Percentiles rank a stretch among this genome's conserved stretches.
Conservation (phyloP, 2,797 vertebrate species). For the Crax fasciolata region DNA sequence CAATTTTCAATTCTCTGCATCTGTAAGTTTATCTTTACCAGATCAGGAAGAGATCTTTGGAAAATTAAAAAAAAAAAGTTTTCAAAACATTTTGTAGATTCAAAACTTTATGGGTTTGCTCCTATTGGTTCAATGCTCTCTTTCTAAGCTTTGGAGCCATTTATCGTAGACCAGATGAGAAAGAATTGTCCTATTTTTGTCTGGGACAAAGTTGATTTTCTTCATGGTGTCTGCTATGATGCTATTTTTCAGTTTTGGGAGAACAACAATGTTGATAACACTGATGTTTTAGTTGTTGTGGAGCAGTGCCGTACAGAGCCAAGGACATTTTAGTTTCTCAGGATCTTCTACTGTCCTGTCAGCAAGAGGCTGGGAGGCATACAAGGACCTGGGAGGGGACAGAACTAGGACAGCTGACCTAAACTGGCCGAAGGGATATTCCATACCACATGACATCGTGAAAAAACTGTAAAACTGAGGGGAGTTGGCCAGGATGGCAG, state of each 20-base stretch:
- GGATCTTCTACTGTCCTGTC: no score
- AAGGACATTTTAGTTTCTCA: neutral
- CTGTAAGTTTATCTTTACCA: neutral
- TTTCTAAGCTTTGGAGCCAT: neutral
- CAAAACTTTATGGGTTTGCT: neutral
- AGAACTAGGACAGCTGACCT: no score
- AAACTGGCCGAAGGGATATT: no score
- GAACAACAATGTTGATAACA: neutral
- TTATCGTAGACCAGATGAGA: neutral
- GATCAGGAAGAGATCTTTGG: neutral
- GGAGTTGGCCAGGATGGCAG: neutral
- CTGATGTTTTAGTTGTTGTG: neutral
- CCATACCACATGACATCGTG: no score
- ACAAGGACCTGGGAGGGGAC: no score
- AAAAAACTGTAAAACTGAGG: neutral
- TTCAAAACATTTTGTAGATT: neutral
- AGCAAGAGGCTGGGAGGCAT: no score
- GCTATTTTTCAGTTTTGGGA: neutral
- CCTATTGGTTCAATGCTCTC: neutral
- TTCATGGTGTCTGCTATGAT: neutral
- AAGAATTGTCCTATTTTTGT: neutral
- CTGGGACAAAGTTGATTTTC: neutral
- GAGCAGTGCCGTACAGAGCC: neutral
- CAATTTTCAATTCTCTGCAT: neutral
- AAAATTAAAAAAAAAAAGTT: neutral